These are phyloP conservation scores for Heliconius nattereri DNA, from an alignment of 1,140 invertebrate genomes.

Conservation along the genomic window DNA sequence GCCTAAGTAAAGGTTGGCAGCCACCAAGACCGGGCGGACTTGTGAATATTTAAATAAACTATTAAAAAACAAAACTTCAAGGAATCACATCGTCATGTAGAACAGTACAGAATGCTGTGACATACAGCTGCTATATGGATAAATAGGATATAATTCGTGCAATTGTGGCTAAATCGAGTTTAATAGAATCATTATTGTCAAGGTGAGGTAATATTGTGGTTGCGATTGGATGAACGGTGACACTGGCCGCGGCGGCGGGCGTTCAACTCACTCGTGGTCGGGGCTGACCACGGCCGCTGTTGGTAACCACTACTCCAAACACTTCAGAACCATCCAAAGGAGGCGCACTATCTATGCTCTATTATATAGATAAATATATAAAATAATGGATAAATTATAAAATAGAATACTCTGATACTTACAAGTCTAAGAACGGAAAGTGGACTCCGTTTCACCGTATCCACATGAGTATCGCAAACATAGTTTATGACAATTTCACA, in stretches of 20 bases:
- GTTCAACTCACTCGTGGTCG: constrained; percentile 69
- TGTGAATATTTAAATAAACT: constrained; percentile 40
- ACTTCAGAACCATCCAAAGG: constrained; percentile 20
- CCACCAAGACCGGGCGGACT: constrained; percentile 36
- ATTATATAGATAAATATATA: neutral
- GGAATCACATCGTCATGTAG: constrained; percentile 23
- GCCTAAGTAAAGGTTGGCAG: constrained; percentile 43
- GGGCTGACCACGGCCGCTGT: constrained; percentile 50
- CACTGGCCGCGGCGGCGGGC: constrained; percentile 60
- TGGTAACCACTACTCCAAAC: constrained; percentile 47
- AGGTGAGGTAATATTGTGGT: constrained; percentile 64
- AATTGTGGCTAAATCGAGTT: constrained; percentile 35
- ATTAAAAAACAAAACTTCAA: constrained; percentile 28
- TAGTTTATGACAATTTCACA: constrained; percentile 72
- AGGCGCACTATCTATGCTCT: neutral
- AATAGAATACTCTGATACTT: constrained; percentile 13
- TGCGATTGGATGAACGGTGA: constrained; percentile 64
- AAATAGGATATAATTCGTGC: constrained; percentile 30
- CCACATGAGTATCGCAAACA: constrained; percentile 56
- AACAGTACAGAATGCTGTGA: constrained; percentile 2
- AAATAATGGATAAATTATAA: neutral
- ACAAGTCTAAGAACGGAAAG: constrained; percentile 35
- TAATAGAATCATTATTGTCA: constrained; percentile 58
- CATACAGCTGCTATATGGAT: constrained; percentile 8
- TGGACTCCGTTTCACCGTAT: constrained; percentile 47